Base-by-base conservation (phyloP, 1,140 invertebrate species). In the Temnothorax longispinosus region DNA sequence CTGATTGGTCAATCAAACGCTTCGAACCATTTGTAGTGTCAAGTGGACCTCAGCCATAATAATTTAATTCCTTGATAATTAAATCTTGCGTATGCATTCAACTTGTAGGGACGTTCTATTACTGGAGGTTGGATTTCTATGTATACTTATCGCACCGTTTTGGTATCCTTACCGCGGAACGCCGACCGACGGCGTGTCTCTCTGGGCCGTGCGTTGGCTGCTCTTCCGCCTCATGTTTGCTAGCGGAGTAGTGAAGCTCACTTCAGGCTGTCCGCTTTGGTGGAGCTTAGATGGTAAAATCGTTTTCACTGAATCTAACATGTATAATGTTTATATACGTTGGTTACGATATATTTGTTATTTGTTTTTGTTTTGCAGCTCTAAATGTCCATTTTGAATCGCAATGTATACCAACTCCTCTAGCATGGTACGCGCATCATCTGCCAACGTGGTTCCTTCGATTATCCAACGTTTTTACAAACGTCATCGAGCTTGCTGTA, bases 171-270 rank as follows among this genome's bases (percentile, higher is more conserved):
- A 94, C 50, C 94, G 93, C 65, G 93, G 92, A 67, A 95, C 95
- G 88, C 82, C 96, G 0, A 94, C 95, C 86, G 96, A 97, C 92
- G 86, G 94, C 32, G 93, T 98, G 13, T 96, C 96, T 6, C 96
- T 98, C 88, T 98, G 97, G 97, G 94, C 97, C 10, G 96, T 98
- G 1, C 96, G 96, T 75, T 98, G 98, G 98, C 95, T 98, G 18
- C 95, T 98, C 2, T 98, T 98, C 89, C 95, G 98, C 50, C 96
- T 98, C 6, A 96, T 98, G 95, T 97, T 98, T 95, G 96, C 97
- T 4, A 97, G 96, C 56, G 98, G 97, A 50, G 96, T 98, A 41
- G 96, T 97, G 0, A 98, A 98, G 94, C 95, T 98, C 38, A 96
- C 96, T n/a, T 97, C 97, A 93, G 96, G 96, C 11, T 98, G 97